Evolutionary conservation across 2,888 invertebrate genomes (phyloP), one percentile per base, ranked within the genome.

Genomic region (Palloptera scutellata): DNA sequence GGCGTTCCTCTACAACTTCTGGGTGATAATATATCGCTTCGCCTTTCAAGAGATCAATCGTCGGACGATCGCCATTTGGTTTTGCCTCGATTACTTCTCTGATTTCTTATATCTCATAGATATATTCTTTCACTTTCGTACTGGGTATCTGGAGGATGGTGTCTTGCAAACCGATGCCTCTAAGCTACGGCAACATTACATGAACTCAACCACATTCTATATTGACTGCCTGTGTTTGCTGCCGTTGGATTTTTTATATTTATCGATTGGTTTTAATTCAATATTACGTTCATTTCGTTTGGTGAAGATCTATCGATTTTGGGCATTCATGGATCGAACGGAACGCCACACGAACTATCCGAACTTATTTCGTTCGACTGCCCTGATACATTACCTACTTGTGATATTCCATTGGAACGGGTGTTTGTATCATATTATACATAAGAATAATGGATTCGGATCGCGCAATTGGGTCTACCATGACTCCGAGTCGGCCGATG

Each of bases 321-420:
- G 97, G 97, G 94, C 96, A 80, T 98, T 98, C 86, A 93, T 98
- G 92, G 98, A 98, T 87, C 91, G 97, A 77, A 98, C 97, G 67
- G 98, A 98, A 86, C 90, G 98, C 73, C 98, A 98, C 85, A 98
- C 98, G 78, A 98, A 98, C 88, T 98, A 97, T 88, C 98, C 98
- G 75, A 98, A 98, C 88, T 89, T 97, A 81, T 96, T 96, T 88
- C 91, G 93, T 83, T 94, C 95, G 79, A 92, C 93, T 80, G 94
- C 94, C 86, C 89, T 95, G 86, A 93, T 95, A 86, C 97, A 97
- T 89, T 97, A 97, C 89, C 90, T 97, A 83, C 89, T 97, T 87
- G 97, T 97, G 87, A 95, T 98, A 87, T 98, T 98, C 88, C 98
- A 98, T 89, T 98, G 98, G 98, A 98, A 98, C 87, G 97, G 97